These are phyloP conservation scores for Melinaea menophilus DNA, from an alignment of 2,888 invertebrate species.

Conservation along the genomic window DNA sequence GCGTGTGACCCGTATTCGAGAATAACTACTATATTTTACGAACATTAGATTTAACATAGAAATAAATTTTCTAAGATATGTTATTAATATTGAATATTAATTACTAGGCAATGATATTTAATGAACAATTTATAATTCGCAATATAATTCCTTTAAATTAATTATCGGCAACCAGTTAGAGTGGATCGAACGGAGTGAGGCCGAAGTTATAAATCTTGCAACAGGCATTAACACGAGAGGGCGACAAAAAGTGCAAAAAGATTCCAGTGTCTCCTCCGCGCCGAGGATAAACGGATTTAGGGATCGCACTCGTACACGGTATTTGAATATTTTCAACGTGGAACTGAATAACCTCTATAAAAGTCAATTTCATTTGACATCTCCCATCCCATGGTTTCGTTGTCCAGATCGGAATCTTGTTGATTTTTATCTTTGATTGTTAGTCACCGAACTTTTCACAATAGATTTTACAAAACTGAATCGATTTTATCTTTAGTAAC, in stretches of 20 bases:
- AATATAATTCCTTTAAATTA: slow-evolving; percentile 34
- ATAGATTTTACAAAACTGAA: no score
- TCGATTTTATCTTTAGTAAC: no score
- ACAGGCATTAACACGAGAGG: slow-evolving; percentile 37
- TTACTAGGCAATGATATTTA: slow-evolving; percentile 10
- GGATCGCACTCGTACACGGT: slow-evolving; percentile 25
- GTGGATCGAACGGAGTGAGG: slow-evolving; percentile 37
- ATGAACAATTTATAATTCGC: slow-evolving; percentile 23
- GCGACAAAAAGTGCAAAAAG: slow-evolving; percentile 38
- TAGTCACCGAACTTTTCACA: no score
- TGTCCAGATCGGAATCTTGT: slow-evolving; percentile 1
- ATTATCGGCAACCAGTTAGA: slow-evolving; percentile 43
- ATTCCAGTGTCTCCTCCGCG: slow-evolving; percentile 31
- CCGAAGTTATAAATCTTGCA: slow-evolving; percentile 41
- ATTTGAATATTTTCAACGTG: slow-evolving; percentile 27
- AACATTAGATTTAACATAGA: slow-evolving; percentile 7
- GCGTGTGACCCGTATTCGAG: slow-evolving; percentile 34
- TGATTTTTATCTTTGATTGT: no score
- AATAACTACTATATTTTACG: slow-evolving; percentile 32
- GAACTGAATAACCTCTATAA: slow-evolving; percentile 19
- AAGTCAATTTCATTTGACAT: slow-evolving; percentile 17
- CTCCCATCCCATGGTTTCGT: slow-evolving; percentile 10
- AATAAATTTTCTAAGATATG: no score
- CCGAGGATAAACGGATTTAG: slow-evolving; percentile 34
- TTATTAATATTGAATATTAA: background rate